Conservation (phyloP, 2,888 invertebrate species). For the Cataglyphis albicans region DNA sequence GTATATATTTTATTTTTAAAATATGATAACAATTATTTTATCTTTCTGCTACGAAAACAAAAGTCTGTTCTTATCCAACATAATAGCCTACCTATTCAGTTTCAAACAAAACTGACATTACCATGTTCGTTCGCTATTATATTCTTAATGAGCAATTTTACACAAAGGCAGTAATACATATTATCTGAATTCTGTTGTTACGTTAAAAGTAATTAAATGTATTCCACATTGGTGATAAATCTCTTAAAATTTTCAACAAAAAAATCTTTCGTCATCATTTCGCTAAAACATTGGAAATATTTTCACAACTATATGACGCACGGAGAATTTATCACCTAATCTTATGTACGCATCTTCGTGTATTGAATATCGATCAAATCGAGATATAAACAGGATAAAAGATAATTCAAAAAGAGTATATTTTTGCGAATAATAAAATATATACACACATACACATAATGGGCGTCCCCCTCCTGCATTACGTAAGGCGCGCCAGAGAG, state of each 20-base stretch:
- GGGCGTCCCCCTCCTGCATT: slow-evolving; percentile 1
- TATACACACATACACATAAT: neutral
- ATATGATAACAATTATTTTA: neutral
- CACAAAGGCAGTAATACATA: neutral
- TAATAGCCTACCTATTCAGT: neutral
- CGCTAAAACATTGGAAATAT: neutral
- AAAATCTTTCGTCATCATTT: neutral
- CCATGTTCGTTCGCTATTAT: neutral
- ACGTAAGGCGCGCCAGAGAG: slow-evolving; percentile 49
- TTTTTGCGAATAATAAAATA: neutral
- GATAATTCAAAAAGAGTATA: neutral
- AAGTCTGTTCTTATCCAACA: neutral
- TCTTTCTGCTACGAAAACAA: neutral
- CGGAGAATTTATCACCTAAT: neutral
- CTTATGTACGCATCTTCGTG: neutral
- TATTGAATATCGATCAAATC: neutral
- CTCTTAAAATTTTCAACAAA: neutral
- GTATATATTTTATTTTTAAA: neutral
- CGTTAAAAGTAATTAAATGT: neutral
- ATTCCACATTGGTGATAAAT: neutral
- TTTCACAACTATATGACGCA: neutral
- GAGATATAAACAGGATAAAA: neutral
- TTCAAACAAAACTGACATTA: neutral
- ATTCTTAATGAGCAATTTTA: neutral
- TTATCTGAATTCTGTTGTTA: neutral